These are phyloP conservation scores for Motacilla tschutschensis DNA, from an alignment of 2,113 vertebrate genomes.

Conservation along the genomic window DNA sequence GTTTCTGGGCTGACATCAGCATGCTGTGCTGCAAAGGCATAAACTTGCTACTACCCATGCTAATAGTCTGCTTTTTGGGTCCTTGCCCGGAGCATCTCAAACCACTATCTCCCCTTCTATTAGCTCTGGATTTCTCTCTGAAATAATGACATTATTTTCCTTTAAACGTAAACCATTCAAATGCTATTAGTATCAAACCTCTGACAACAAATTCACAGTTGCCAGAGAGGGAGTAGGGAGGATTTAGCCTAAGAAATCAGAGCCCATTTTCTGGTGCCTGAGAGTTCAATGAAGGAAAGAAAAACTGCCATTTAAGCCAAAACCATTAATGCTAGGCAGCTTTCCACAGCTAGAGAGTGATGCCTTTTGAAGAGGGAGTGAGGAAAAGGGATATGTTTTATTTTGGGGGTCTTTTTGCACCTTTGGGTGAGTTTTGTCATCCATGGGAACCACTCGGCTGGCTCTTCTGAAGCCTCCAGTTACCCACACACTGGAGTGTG, in stretches of 20 bases:
- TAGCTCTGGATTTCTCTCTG: neutral
- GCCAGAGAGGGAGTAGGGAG: neutral
- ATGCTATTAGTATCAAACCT: neutral
- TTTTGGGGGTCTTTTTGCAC: fast-evolving
- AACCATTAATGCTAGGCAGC: neutral
- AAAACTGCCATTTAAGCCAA: neutral
- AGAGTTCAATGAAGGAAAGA: neutral
- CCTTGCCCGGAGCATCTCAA: neutral
- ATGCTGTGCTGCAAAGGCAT: neutral
- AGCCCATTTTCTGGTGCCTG: neutral
- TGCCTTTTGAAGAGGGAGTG: neutral
- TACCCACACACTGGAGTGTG: fast-evolving
- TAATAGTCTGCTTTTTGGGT: neutral
- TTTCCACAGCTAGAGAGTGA: neutral
- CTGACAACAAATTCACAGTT: neutral
- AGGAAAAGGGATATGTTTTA: neutral
- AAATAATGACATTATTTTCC: slow-evolving; percentile 2
- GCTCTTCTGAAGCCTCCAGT: neutral
- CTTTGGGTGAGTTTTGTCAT: neutral
- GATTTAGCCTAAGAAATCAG: neutral
- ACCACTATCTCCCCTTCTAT: neutral
- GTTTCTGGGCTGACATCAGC: neutral
- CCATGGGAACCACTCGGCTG: fast-evolving
- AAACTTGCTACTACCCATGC: neutral
- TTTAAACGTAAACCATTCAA: slow-evolving; percentile 8